These are phyloP conservation scores for Drosophila ercepeae DNA, from an alignment of 1,140 invertebrate species.

Conservation along the genomic window DNA sequence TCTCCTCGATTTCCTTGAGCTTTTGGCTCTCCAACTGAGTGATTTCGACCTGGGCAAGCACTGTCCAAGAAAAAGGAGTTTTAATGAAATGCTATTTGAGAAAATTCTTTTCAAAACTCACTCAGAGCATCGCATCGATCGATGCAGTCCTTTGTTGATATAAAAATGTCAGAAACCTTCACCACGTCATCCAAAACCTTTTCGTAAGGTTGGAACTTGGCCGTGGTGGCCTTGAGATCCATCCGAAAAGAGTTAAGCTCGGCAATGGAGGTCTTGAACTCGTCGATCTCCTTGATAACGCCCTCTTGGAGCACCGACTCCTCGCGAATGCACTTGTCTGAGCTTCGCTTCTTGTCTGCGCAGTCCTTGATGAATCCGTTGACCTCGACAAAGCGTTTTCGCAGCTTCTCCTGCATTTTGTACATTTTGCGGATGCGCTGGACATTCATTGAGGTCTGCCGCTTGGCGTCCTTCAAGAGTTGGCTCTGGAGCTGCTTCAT, in stretches of 20 bases:
- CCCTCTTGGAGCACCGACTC: slow-evolving; percentile 44
- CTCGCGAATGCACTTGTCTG: slow-evolving; percentile 54
- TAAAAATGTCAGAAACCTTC: slow-evolving; percentile 61
- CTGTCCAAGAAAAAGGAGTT: slow-evolving; percentile 12
- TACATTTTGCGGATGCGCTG: slow-evolving; percentile 66
- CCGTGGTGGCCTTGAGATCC: slow-evolving; percentile 54
- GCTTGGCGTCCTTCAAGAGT: slow-evolving; percentile 55
- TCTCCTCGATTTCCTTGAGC: slow-evolving; percentile 59
- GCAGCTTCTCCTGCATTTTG: slow-evolving; percentile 59
- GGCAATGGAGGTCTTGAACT: slow-evolving; percentile 32
- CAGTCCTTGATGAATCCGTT: slow-evolving; percentile 76
- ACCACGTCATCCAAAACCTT: slow-evolving; percentile 71
- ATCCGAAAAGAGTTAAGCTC: slow-evolving; percentile 37
- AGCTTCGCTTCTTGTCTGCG: slow-evolving; percentile 58
- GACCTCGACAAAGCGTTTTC: slow-evolving; percentile 67
- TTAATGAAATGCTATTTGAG: too few species aligned
- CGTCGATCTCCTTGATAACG: slow-evolving; percentile 39
- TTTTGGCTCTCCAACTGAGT: slow-evolving; percentile 49
- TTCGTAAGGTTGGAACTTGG: slow-evolving; percentile 71
- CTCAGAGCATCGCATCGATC: slow-evolving; percentile 80
- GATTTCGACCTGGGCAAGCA: slow-evolving; percentile 76
- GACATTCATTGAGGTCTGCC: slow-evolving; percentile 46
- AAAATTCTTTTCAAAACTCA: slow-evolving; percentile 9
- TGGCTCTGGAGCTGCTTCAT: slow-evolving; percentile 63
- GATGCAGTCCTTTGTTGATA: slow-evolving; percentile 73